Evolutionary conservation across 2,113 vertebrate species (phyloP).

Genomic region (Poecile atricapillus): DNA sequence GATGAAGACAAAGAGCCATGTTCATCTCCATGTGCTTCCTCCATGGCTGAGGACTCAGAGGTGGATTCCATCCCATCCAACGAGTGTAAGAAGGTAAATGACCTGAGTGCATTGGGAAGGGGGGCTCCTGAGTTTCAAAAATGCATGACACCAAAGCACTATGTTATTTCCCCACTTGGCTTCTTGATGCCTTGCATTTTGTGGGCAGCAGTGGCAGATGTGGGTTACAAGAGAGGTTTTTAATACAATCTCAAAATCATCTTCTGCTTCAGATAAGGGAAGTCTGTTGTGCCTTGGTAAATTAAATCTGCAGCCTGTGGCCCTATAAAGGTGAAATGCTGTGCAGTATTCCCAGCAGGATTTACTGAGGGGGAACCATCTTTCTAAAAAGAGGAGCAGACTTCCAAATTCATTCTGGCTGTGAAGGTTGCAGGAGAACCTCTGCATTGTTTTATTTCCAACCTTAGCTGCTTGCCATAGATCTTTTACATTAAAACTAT

Average conservation of each 20-base stretch:
- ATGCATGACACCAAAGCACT: not conserved
- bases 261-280: not conserved
- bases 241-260: not conserved
- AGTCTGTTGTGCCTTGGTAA: not conserved
- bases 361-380: not conserved
- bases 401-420: not conserved
- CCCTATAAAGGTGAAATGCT: not conserved
- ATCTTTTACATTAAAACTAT: not conserved
- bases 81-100: slow-evolving; percentile 88
- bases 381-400: not conserved
- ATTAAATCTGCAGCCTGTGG: not conserved
- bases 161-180: accelerated
- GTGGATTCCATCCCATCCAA: slow-evolving; percentile 81
- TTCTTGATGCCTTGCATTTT: not conserved
- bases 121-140: not conserved
- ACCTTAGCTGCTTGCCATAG: not conserved
- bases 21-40: slow-evolving; percentile 74
- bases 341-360: not conserved
- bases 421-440: not conserved
- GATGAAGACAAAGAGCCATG: slow-evolving; percentile 76
- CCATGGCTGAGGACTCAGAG: slow-evolving; percentile 84
- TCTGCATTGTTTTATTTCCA: not conserved
- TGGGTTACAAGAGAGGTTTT: not conserved
- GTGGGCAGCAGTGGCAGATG: not conserved
- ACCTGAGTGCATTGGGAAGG: accelerated